Percentiles rank a stretch among this genome's conserved stretches.
These are phyloP conservation scores for Anodontia alba DNA, from an alignment of 2,888 invertebrate species.

Conservation along the genomic window DNA sequence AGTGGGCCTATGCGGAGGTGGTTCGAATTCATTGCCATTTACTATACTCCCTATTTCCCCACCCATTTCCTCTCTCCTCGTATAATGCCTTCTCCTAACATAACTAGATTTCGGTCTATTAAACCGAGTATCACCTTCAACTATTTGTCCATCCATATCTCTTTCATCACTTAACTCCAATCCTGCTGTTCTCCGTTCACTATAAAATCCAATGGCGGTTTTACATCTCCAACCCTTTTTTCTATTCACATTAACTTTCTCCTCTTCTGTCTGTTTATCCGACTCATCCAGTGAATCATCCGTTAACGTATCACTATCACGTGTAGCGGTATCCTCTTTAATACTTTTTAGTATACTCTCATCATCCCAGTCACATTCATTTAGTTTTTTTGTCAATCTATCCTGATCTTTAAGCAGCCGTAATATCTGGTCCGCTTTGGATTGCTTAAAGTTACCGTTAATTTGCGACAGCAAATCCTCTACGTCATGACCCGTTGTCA, in stretches of 20 bases:
- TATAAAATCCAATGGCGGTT: conserved; percentile 74
- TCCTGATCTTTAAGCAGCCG: conserved; percentile 73
- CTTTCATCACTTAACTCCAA: conserved; percentile 49
- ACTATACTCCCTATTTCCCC: conserved; percentile 24
- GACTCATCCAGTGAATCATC: conserved; percentile 51
- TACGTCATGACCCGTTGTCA: conserved; percentile 56
- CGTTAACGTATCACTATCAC: conserved; percentile 60
- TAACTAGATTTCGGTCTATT: conserved; percentile 71
- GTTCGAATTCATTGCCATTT: conserved; percentile 32
- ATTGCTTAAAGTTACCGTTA: conserved; percentile 64
- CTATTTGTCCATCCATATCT: conserved; percentile 42
- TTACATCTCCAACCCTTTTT: conserved; percentile 63
- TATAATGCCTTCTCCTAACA: conserved; percentile 57
- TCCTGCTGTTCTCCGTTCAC: conserved; percentile 30
- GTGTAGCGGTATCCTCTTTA: conserved; percentile 41
- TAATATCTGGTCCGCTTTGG: conserved; percentile 73
- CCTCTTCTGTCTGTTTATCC: conserved; percentile 40
- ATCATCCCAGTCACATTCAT: conserved; percentile 58
- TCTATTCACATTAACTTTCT: conserved; percentile 38
- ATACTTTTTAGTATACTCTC: conserved; percentile 44
- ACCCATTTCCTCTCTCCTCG: conserved; percentile 28
- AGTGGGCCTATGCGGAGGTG: conserved; percentile 41
- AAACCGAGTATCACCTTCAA: conserved; percentile 47
- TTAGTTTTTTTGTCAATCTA: conserved; percentile 55
- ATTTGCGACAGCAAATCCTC: conserved; percentile 65